Base-by-base conservation (phyloP, 35 echinoderm and acorn worm species). In the Apostichopus japonicus region DNA sequence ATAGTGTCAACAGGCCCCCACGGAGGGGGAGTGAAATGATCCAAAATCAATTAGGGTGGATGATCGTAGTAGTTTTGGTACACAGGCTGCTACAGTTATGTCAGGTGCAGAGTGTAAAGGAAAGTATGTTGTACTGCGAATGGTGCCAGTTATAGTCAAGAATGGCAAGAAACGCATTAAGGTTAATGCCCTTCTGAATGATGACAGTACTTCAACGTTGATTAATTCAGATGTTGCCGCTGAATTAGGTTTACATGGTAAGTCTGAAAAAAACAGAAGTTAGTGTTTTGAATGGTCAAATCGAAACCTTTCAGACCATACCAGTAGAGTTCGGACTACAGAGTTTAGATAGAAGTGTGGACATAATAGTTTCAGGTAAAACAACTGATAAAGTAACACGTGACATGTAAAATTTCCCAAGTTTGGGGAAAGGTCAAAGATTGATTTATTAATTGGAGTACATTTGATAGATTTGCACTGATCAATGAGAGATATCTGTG, bases 171-270 rank as follows among this genome's bases (percentile, higher is more conserved):
- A 10, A 44, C 13, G 75, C 78, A 79, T 91, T 58, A 92, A 84
- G 53, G 91, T 84, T 67, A 79, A 92, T 92, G 79, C 77, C 11
- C 79, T 92, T 6, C 24, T 92, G 5, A 78, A 92, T 67, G 91
- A 92, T 92, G 91, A 55, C 17, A 92, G 91, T 23, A 92, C 91
- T 14, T 52, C 58, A 4, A 84, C 91, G 4, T 84, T 59, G 22
- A 59, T 92, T 4, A 92, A 83, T 17, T 52, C 79, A 9, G 91
- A 83, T 70, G 56, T 92, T 11, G 91, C 79, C 0, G 59, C 72
- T 24, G 91, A 92, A 22, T 23, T 92, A 23, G 79, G 56, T n/a
- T 92, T 24, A n/a, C 56, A 23, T 0, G 91, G 79, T 24, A 6
- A 23, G 67, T 51, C 22, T 67, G 33, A 24, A 92, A 6, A 21